These are phyloP conservation scores for Sula dactylatra DNA, from an alignment of 2,113 vertebrate species.

Conservation along the genomic window DNA sequence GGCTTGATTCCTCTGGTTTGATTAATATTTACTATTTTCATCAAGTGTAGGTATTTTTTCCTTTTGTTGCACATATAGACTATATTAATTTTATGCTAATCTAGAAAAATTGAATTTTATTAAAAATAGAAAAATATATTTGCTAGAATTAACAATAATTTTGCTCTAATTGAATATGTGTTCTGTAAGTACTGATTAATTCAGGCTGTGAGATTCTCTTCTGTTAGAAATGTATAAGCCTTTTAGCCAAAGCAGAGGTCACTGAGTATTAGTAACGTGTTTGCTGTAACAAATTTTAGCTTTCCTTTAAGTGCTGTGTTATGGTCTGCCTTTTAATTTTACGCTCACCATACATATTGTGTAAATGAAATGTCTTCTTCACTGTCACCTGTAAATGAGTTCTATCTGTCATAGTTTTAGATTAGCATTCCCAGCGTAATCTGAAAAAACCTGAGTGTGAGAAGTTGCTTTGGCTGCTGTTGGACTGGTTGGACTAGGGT, in stretches of 20 bases:
- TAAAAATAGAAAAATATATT: neutral
- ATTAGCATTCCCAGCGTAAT: neutral
- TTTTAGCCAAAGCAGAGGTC: neutral
- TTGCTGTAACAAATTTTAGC: conserved; percentile 25
- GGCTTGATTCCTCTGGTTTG: conserved; percentile 1
- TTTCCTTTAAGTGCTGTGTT: neutral
- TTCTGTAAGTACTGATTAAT: neutral
- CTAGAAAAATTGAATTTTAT: neutral
- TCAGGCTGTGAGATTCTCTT: neutral
- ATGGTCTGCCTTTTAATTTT: neutral
- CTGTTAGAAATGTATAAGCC: neutral
- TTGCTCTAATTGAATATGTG: neutral
- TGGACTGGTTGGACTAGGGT: neutral
- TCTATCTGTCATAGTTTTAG: neutral
- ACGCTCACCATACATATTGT: neutral
- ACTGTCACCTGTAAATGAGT: neutral
- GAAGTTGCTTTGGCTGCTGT: neutral
- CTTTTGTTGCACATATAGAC: neutral
- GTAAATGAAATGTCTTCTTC: neutral
- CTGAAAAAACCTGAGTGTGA: neutral
- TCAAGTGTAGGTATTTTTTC: conserved; percentile 18
- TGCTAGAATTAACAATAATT: neutral
- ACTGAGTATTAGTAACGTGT: neutral
- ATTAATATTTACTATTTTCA: conserved; percentile 42
- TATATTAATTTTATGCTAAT: conserved; percentile 28